Conservation (phyloP, 1,140 invertebrate genomes). For the Drosophila sproati region DNA sequence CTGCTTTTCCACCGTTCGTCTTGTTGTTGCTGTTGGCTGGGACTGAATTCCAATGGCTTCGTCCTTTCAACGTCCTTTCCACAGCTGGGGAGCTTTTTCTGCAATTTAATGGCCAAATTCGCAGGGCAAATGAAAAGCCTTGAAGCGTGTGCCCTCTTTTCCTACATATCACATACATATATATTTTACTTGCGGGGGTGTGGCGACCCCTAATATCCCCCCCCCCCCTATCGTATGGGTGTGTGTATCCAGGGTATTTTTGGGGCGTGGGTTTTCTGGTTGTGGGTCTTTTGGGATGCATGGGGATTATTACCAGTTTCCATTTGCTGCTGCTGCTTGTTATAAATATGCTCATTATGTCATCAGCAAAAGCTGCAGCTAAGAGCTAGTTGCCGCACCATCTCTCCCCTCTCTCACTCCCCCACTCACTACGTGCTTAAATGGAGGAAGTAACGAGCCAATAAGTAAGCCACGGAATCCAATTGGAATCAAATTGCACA, state of each 20-base stretch:
- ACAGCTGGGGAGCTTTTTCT: slow-evolving; percentile 51
- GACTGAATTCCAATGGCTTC: slow-evolving; percentile 67
- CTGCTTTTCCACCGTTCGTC: slow-evolving; percentile 2
- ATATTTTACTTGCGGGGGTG: slow-evolving; percentile 8
- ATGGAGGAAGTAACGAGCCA: slow-evolving; percentile 6
- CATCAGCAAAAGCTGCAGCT: slow-evolving; percentile 33
- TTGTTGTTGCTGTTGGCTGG: background rate
- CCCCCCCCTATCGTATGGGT: too few relatives aligned
- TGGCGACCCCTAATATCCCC: background rate
- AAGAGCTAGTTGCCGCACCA: background rate
- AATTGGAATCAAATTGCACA: background rate
- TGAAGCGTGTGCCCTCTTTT: slow-evolving; percentile 20
- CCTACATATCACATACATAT: background rate
- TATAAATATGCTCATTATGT: slow-evolving; percentile 53
- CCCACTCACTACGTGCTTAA: background rate
- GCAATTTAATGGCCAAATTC: slow-evolving; percentile 35
- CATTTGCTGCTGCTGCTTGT: background rate
- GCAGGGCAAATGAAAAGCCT: slow-evolving; percentile 23
- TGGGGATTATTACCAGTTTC: slow-evolving; percentile 31
- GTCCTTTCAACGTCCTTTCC: slow-evolving; percentile 82
- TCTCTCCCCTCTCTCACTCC: background rate
- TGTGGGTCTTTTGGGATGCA: slow-evolving; percentile 6
- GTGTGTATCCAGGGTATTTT: background rate
- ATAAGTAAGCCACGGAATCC: background rate
- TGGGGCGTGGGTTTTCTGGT: background rate